phyloP scores from a whole-genome alignment of 2,113 vertebrate species.

The Pseudopodoces humilis region DNA sequence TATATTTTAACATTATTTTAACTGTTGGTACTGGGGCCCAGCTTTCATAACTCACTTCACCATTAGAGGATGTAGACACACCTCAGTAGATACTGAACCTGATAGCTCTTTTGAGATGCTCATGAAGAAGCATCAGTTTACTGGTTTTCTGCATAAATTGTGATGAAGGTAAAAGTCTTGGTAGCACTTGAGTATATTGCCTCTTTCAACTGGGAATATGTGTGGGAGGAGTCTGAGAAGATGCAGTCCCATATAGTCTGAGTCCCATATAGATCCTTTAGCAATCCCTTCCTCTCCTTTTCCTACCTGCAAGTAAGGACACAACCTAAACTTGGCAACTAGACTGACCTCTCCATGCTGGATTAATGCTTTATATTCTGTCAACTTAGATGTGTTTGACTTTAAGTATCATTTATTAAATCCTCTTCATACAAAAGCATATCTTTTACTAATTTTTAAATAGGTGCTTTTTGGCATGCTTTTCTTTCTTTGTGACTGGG shows the following conservation, averaged over 20 bases:
- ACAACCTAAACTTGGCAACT: background rate
- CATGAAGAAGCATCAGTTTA: background rate
- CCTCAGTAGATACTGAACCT: background rate
- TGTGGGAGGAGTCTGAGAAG: background rate
- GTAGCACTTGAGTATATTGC: background rate
- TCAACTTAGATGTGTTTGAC: background rate
- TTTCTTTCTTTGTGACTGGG: background rate
- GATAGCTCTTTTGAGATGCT: background rate
- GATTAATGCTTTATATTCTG: background rate
- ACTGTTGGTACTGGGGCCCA: background rate
- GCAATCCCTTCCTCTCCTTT: background rate
- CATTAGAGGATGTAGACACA: background rate
- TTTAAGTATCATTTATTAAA: background rate
- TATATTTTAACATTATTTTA: background rate
- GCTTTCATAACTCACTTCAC: background rate
- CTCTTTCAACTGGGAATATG: background rate
- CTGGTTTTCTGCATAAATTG: background rate
- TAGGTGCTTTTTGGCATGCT: background rate
- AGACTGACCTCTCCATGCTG: background rate
- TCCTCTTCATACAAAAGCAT: background rate
- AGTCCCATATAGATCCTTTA: background rate
- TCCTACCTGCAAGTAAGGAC: background rate
- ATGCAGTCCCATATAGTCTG: accelerated
- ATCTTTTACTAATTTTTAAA: background rate
- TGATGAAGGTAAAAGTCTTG: background rate